Conservation (phyloP, 2,888 invertebrate species). For the Fragum fragum region DNA sequence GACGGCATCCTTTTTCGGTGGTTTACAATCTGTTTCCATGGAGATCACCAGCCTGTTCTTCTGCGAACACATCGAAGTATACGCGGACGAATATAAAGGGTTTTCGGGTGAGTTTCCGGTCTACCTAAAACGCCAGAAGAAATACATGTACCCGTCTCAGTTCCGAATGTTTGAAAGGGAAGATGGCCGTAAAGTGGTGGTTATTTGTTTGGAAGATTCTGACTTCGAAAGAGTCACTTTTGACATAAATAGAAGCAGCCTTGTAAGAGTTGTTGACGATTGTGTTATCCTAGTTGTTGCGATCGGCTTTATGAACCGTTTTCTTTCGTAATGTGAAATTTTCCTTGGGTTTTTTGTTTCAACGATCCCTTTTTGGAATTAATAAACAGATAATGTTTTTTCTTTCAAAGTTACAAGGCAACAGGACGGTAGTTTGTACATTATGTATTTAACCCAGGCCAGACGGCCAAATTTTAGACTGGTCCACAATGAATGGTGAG, state of each 20-base stretch:
- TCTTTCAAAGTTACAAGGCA: too few relatives aligned
- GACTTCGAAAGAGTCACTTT: background rate
- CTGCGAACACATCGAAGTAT: background rate
- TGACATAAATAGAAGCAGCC: background rate
- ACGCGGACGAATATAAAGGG: background rate
- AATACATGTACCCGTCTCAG: background rate
- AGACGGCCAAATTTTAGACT: too few relatives aligned
- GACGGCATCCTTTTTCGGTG: background rate
- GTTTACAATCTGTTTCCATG: background rate
- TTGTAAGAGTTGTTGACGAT: too few relatives aligned
- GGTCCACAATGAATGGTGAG: too few relatives aligned
- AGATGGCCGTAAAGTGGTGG: background rate
- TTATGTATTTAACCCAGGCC: too few relatives aligned
- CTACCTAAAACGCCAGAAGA: background rate
- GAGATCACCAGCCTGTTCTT: background rate
- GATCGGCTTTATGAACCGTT: too few relatives aligned
- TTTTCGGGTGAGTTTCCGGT: background rate
- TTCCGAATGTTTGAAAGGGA: background rate
- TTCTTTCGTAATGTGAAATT: too few relatives aligned
- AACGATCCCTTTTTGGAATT: too few relatives aligned
- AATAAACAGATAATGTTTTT: too few relatives aligned
- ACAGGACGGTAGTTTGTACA: too few relatives aligned
- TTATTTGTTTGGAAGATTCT: background rate
- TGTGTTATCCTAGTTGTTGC: too few relatives aligned
- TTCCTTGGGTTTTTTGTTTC: too few relatives aligned